These are phyloP conservation scores for Drosophila ogumai DNA, from an alignment of 1,140 invertebrate species.

Conservation along the genomic window DNA sequence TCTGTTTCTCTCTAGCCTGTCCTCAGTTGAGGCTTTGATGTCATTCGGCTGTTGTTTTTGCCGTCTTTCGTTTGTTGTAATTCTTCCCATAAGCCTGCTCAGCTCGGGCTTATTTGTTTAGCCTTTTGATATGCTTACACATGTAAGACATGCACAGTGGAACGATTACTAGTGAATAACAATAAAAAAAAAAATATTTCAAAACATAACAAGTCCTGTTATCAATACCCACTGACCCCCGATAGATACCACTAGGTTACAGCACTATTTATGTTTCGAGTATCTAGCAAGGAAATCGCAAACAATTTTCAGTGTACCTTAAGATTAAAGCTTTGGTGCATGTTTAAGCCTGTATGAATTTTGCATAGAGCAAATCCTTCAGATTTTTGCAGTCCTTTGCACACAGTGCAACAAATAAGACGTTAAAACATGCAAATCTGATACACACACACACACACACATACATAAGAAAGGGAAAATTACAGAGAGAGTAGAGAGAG, in stretches of 20 bases:
- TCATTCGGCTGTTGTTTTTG: constrained; percentile 16
- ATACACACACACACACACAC: neutral
- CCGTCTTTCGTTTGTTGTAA: constrained; percentile 22
- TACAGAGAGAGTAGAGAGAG: neutral
- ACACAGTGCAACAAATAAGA: constrained; percentile 17
- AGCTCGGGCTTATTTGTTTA: constrained; percentile 43
- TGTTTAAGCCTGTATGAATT: neutral
- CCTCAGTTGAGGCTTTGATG: constrained; percentile 33
- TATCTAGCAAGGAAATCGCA: neutral
- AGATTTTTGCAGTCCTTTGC: neutral
- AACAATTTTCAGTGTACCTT: neutral
- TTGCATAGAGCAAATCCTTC: constrained; percentile 4
- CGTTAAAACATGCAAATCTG: constrained; percentile 40
- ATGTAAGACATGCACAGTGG: constrained; percentile 30
- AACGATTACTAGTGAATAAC: neutral
- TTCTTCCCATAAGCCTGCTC: constrained; percentile 31
- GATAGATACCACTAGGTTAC: too few relatives aligned
- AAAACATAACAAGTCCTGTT: too few relatives aligned
- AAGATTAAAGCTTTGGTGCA: neutral
- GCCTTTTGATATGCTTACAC: constrained; percentile 32
- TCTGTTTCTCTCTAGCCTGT: neutral
- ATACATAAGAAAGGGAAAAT: neutral
- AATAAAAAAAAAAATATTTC: too few relatives aligned
- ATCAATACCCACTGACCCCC: too few relatives aligned
- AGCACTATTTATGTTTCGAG: neutral